Evolutionary conservation across 2,888 invertebrate species (phyloP), one percentile per base, ranked within the genome.

Genomic region (Platycheirus albimanus): DNA sequence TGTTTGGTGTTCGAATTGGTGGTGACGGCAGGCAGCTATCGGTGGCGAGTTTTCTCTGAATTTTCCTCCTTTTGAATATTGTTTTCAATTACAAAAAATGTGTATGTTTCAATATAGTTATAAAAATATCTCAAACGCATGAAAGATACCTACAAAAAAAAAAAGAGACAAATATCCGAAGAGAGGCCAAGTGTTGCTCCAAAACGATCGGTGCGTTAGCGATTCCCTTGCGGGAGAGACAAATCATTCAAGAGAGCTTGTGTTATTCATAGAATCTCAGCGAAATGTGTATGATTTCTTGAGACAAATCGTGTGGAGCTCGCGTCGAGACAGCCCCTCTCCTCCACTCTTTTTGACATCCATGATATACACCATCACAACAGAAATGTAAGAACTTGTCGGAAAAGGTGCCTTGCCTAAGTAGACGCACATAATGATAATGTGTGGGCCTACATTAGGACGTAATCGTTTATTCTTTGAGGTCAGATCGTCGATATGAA

Each of bases 91-190:
- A 78, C 63, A 81, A 66, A 69, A 63, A 69, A 75, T 67, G 58
- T 78, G 52, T 78, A 76, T 80, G 66, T 77, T 81, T 81, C 64
- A 58, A 83, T 69, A 78, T 69, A 78, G 69, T 67, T 83, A 74
- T 69, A 83, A 78, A 83, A 74, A 83, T 83, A 83, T 69, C 83
- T 64, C 63, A 30, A 70, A 72, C 33, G 52, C 38, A 80, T 24
- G 30, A 15, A 51, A 45, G 20, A 43, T 33, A 33, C n/a, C n/a
- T n/a, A n/a, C 41, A 43, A 38, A 4, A 64, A 4, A 51, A 58
- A 28, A 24, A 52, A 41, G 38, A 47, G 49, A 49, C 49, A 10
- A 10, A 5, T 10, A 24, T 2, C 11, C 24, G 20, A 72, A 83
- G 71, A 83, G 77, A 71, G 61, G 41, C 15, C 61, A 61, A 74